Percentiles rank a stretch among this genome's conserved stretches.
These are phyloP conservation scores for Nannoperca obscura DNA, from an alignment of 2,797 vertebrate genomes.

Conservation along the genomic window DNA sequence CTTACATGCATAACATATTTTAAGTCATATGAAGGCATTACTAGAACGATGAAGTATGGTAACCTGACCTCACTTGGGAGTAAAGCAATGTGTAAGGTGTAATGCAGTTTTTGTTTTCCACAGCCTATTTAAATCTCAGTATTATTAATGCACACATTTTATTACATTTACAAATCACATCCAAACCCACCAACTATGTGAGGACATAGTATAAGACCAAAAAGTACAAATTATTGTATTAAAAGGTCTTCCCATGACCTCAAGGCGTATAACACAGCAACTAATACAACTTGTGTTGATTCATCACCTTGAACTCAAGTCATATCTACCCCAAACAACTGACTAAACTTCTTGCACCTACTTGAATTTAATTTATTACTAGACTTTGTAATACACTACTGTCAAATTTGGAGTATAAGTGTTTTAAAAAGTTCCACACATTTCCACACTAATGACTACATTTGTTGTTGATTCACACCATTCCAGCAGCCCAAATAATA, in stretches of 20 bases:
- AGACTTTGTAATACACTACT: not conserved
- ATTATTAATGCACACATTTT: constrained; percentile 42
- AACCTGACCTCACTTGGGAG: not conserved
- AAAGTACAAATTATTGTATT: not conserved
- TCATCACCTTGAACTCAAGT: no score
- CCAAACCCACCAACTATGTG: constrained; percentile 3
- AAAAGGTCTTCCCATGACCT: not conserved
- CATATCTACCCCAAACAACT: no score
- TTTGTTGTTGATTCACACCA: no score
- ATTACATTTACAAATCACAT: constrained; percentile 57
- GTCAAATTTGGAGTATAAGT: not conserved
- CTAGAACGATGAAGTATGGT: no score
- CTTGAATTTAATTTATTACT: not conserved
- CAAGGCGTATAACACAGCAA: no score
- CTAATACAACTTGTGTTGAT: no score
- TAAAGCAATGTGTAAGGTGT: not conserved
- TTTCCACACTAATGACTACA: no score
- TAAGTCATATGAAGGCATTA: not conserved
- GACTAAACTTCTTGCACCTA: not conserved
- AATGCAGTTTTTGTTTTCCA: no score
- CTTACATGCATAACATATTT: not conserved
- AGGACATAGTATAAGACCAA: no score
- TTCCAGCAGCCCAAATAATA: no score
- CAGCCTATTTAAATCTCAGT: constrained; percentile 23
- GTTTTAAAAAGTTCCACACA: no score